A percentile compares a stretch with the other conserved stretches of the same genome.
Conservation (phyloP, 1,140 invertebrate species). For the Aphis gossypii region DNA sequence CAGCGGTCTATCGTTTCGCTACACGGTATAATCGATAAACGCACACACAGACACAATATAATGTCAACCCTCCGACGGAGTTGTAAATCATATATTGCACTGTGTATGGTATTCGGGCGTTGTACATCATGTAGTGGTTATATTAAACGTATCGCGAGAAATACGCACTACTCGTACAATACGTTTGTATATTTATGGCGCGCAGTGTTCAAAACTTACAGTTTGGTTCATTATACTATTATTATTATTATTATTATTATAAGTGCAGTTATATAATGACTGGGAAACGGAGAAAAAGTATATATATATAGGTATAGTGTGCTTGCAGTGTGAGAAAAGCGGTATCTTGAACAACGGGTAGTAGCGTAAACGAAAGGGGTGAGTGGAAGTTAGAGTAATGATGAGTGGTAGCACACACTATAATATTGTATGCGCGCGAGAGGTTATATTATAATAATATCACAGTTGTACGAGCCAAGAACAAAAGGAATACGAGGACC, state of each 20-base stretch:
- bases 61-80: background rate
- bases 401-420: background rate
- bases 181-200: background rate
- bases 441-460: constrained; percentile 15
- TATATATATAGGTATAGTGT: background rate
- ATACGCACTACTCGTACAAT: background rate
- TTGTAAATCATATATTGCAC: background rate
- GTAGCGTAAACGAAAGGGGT: background rate
- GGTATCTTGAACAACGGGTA: background rate
- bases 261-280: background rate
- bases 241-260: background rate
- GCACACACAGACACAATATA: background rate
- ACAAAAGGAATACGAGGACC: background rate
- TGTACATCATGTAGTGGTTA: background rate
- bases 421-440: background rate
- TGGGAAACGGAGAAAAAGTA: background rate
- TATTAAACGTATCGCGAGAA: background rate
- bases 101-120: background rate
- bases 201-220: background rate
- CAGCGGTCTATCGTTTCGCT: background rate
- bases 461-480: background rate
- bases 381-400: background rate
- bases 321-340: background rate
- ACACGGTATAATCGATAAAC: background rate
- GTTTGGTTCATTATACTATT: background rate